Conservation (phyloP, 1,140 invertebrate species). For the Adoxophyes honmai region DNA sequence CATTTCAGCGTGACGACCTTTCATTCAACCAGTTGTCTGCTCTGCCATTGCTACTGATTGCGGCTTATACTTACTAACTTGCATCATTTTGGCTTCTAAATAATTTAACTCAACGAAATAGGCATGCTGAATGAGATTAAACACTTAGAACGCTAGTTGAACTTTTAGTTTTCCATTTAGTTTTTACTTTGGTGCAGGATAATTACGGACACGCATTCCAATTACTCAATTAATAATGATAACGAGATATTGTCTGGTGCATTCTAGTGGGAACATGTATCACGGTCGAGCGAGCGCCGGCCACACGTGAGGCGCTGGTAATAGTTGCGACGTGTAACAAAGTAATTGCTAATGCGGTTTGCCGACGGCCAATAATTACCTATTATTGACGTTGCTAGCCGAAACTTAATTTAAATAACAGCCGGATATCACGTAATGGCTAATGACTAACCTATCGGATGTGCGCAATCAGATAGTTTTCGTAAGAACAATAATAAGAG, state of each 20-base stretch:
- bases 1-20: conserved; percentile 55
- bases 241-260: conserved; percentile 17
- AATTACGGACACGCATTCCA: conserved; percentile 27
- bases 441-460: too few species aligned
- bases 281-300: conserved; percentile 6
- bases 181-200: background rate
- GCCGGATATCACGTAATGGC: too few species aligned
- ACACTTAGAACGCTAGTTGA: too few species aligned
- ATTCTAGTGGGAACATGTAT: background rate
- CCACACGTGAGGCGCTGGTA: background rate
- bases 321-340: conserved; percentile 3
- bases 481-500: background rate
- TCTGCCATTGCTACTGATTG: conserved; percentile 19
- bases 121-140: too few species aligned
- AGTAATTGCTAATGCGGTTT: conserved; percentile 4
- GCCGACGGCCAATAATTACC: conserved; percentile 5
- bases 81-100: too few species aligned
- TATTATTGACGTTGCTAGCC: conserved; percentile 3
- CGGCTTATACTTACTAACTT: too few species aligned
- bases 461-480: conserved; percentile 26
- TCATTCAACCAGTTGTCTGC: conserved; percentile 32
- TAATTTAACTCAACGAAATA: too few species aligned
- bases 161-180: conserved; percentile 17
- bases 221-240: conserved; percentile 45
- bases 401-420: too few species aligned